These are phyloP conservation scores for Melanotaenia nigrans DNA, from an alignment of 2,797 vertebrate genomes.

Conservation along the genomic window DNA sequence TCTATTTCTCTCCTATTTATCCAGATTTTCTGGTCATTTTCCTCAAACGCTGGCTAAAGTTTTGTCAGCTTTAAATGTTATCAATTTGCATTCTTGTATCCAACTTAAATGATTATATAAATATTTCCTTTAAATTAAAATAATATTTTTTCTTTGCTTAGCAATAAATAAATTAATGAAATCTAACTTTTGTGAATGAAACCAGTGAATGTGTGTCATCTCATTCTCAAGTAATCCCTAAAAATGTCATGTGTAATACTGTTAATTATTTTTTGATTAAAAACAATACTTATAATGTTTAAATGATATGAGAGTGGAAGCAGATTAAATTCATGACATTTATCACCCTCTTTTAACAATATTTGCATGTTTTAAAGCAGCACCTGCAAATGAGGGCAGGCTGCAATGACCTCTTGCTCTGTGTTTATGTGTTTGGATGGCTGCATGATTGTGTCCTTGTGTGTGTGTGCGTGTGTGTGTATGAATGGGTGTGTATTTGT, in stretches of 20 bases:
- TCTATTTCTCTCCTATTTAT: not conserved
- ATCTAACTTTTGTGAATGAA: slow-evolving; percentile 12
- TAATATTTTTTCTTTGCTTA: too few species aligned
- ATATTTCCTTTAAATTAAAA: too few species aligned
- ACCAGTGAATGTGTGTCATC: not conserved
- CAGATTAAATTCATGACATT: slow-evolving; percentile 6
- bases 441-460: slow-evolving; percentile 11
- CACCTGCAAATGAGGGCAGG: slow-evolving; percentile 31
- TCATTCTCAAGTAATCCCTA: not conserved
- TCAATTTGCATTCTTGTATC: not conserved
- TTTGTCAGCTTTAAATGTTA: not conserved
- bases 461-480: slow-evolving; percentile 33
- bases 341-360: slow-evolving; percentile 6
- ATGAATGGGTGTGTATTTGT: slow-evolving; percentile 50
- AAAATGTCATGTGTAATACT: not conserved
- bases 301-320: slow-evolving; percentile 2
- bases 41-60: not conserved
- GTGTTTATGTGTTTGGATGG: slow-evolving; percentile 14
- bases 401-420: slow-evolving; percentile 51
- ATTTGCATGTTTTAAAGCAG: slow-evolving; percentile 5
- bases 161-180: not conserved
- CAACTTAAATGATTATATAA: not conserved
- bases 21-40: not conserved
- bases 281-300: not conserved
- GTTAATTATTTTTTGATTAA: not conserved